phyloP scores from a whole-genome alignment of 2,797 vertebrate genomes.

The Glossophaga mutica region DNA sequence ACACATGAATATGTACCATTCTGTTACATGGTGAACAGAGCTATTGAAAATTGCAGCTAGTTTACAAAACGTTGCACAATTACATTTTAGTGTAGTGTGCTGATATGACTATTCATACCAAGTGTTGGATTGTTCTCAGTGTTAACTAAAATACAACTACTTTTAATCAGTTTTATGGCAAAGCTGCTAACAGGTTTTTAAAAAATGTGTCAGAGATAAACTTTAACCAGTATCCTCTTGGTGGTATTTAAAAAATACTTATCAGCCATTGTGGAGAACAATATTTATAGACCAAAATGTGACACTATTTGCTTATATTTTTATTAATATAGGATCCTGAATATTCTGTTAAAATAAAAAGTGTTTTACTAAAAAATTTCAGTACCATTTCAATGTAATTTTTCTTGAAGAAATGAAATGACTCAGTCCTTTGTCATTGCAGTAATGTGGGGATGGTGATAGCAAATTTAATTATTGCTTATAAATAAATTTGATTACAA shows the following conservation, averaged over 20 bases:
- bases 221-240: constrained; percentile 43
- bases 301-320: background rate
- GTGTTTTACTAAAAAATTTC: background rate
- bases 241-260: constrained; percentile 57
- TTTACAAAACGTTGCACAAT: constrained; percentile 11
- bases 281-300: background rate
- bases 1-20: constrained; percentile 96
- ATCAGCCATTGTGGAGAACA: constrained; percentile 34
- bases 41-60: constrained; percentile 87
- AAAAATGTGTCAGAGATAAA: constrained; percentile 40
- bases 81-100: constrained; percentile 45
- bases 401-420: constrained; percentile 58
- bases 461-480: constrained; percentile 29
- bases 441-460: constrained; percentile 7
- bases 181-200: background rate
- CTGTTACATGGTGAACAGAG: constrained; percentile 89
- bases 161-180: constrained; percentile 50
- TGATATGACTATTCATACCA: constrained; percentile 30
- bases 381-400: constrained; percentile 24
- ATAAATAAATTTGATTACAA: constrained; percentile 21
- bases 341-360: constrained; percentile 36
- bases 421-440: constrained; percentile 22
- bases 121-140: constrained; percentile 58
- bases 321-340: background rate
- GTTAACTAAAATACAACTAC: constrained; percentile 64